Conservation (phyloP, 2,113 vertebrate species). For the Thamnaconus septentrionalis region DNA sequence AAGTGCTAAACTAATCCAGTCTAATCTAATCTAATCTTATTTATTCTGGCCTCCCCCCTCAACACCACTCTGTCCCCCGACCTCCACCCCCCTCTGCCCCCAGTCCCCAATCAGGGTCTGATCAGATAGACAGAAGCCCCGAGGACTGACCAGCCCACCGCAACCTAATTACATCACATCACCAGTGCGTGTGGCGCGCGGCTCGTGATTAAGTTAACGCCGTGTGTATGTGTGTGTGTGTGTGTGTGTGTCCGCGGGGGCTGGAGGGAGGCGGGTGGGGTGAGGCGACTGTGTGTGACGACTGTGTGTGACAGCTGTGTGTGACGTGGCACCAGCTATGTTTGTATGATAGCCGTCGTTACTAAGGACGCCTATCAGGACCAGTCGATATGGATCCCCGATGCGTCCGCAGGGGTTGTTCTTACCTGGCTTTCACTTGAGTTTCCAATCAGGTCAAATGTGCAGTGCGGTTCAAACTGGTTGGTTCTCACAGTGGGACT, state of each 20-base stretch:
- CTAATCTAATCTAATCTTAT: conserved; percentile 74
- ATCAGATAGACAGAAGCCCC: conserved; percentile 71
- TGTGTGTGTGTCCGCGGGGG: conserved; percentile 2
- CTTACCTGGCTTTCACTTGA: conserved; percentile 10
- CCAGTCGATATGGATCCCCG: conserved; percentile 42
- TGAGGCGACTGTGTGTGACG: conserved; percentile 14
- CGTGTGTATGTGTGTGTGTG: conserved; percentile 25
- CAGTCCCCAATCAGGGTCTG: conserved; percentile 61
- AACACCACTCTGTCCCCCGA: conserved; percentile 21
- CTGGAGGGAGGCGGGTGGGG: neutral
- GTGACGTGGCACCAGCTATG: conserved; percentile 5
- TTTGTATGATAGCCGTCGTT: conserved; percentile 36
- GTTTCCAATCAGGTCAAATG: neutral
- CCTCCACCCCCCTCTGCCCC: conserved; percentile 12
- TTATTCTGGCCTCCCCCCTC: conserved; percentile 60
- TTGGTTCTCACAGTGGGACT: conserved; percentile 3
- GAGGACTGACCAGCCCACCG: conserved; percentile 66
- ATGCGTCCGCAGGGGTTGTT: conserved; percentile 21
- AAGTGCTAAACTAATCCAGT: conserved; percentile 77
- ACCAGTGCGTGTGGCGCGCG: conserved; percentile 62
- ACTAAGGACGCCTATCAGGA: conserved; percentile 39
- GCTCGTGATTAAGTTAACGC: conserved; percentile 66
- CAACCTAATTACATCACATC: conserved; percentile 74
- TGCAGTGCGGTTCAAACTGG: conserved; percentile 1
- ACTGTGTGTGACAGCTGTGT: neutral